Evolutionary conservation across 1,140 invertebrate species (phyloP).

Genomic region (Platyscapa corneri): DNA sequence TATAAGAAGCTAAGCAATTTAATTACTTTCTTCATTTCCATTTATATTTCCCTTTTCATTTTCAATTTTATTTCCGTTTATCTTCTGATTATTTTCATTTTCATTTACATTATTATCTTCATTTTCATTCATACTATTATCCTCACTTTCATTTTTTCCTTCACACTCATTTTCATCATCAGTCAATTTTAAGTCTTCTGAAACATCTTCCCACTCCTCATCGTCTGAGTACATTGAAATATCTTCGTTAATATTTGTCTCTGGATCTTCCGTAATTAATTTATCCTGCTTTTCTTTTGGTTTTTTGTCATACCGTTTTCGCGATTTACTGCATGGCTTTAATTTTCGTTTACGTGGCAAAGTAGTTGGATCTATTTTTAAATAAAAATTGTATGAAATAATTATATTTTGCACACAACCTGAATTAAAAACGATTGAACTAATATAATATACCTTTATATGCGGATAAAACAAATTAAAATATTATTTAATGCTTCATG

Average conservation of each 20-base stretch:
- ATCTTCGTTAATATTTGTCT: constrained; percentile 25
- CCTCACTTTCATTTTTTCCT: neutral
- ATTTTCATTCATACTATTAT: neutral
- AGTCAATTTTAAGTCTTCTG: neutral
- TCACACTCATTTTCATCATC: neutral
- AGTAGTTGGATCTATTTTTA: constrained; percentile 56
- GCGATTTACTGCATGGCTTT: neutral
- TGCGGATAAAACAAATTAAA: too few relatives aligned
- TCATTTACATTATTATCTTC: neutral
- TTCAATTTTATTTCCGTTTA: neutral
- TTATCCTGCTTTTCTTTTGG: constrained; percentile 26
- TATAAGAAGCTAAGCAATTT: neutral
- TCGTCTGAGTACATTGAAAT: neutral
- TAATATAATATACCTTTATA: neutral
- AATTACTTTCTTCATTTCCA: neutral
- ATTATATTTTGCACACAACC: neutral
- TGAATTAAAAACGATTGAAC: neutral
- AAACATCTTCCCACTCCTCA: constrained; percentile 39
- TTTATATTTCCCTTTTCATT: neutral
- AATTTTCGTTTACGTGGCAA: constrained; percentile 54
- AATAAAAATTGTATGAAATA: neutral
- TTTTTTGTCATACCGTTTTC: constrained; percentile 32
- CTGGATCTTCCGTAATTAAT: neutral
- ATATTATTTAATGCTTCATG: too few relatives aligned
- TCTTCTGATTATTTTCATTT: neutral